Percentiles rank a stretch among this genome's conserved stretches.
These are phyloP conservation scores for Empis livida DNA, from an alignment of 2,888 invertebrate species.

Conservation along the genomic window DNA sequence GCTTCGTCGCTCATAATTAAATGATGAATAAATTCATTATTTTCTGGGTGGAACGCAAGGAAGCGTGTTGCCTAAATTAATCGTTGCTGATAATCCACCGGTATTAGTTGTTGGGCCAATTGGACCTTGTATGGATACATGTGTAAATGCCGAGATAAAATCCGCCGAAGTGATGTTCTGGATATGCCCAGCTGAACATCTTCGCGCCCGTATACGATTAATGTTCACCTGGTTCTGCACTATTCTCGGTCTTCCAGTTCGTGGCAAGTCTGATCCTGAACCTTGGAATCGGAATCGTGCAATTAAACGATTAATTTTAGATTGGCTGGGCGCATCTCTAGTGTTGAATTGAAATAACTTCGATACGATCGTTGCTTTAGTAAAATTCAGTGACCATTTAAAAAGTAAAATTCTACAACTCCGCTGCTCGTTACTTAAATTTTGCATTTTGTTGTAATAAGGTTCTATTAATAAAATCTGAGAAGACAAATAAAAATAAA, in stretches of 20 bases:
- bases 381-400: too few species aligned
- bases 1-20: slow-evolving; percentile 4
- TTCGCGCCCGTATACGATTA: slow-evolving; percentile 6
- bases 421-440: too few species aligned
- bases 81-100: slow-evolving; percentile 4
- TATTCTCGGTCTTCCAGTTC: slow-evolving; percentile 7
- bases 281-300: slow-evolving; percentile 9
- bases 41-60: slow-evolving; percentile 4
- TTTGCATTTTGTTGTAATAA: too few species aligned
- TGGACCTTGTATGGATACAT: slow-evolving; percentile 8
- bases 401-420: too few species aligned
- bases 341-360: slow-evolving; percentile 1
- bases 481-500: too few species aligned
- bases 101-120: slow-evolving; percentile 7
- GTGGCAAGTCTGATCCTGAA: slow-evolving; percentile 5
- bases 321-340: slow-evolving; percentile 3
- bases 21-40: slow-evolving; percentile 36
- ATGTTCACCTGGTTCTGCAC: slow-evolving; percentile 6
- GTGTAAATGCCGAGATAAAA: slow-evolving; percentile 4
- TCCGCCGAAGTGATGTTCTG: slow-evolving; percentile 40
- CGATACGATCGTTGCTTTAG: slow-evolving; percentile 3
- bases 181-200: slow-evolving; percentile 3
- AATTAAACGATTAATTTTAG: slow-evolving; percentile 7
- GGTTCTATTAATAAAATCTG: too few species aligned
- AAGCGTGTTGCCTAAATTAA: slow-evolving; percentile 5